These are phyloP conservation scores for Panagrolaimus sp. DNA, from an alignment of 1,140 invertebrate species.

Conservation along the genomic window DNA sequence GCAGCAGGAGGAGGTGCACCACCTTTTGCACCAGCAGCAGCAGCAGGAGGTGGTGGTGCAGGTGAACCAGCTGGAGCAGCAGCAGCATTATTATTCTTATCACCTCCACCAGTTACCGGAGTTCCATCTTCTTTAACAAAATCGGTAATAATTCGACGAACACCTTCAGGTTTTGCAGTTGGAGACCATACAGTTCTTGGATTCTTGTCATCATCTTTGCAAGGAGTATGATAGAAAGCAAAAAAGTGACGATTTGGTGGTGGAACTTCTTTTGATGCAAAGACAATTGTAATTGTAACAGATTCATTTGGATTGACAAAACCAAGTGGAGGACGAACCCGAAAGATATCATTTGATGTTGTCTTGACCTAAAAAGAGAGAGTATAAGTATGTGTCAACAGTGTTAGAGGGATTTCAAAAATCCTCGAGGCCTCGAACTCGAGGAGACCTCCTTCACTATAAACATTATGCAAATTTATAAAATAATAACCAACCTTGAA, in stretches of 20 bases:
- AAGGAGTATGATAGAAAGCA: slow-evolving; percentile 29
- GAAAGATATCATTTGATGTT: slow-evolving; percentile 40
- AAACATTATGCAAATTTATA: not conserved
- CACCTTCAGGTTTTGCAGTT: slow-evolving; percentile 20
- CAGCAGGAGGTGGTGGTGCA: not conserved
- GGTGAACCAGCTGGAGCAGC: not conserved
- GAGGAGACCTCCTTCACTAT: not conserved
- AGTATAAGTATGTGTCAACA: too few relatives aligned
- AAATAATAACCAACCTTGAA: not conserved
- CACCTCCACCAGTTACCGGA: not conserved
- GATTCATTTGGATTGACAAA: slow-evolving; percentile 27
- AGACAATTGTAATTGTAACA: slow-evolving; percentile 20
- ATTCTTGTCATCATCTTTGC: slow-evolving; percentile 18
- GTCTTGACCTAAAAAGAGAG: slow-evolving; percentile 31
- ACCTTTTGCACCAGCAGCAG: not conserved
- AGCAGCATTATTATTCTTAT: too few relatives aligned
- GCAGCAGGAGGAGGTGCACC: not conserved
- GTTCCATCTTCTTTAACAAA: slow-evolving; percentile 20
- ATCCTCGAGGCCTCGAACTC: too few relatives aligned
- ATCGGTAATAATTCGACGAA: not conserved
- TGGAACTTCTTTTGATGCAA: slow-evolving; percentile 25
- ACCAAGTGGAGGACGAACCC: slow-evolving; percentile 34
- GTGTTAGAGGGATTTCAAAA: too few relatives aligned
- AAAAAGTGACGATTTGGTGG: slow-evolving; percentile 30
- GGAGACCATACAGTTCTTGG: slow-evolving; percentile 20